A percentile compares a stretch with the other conserved stretches of the same genome.
These are phyloP conservation scores for Astreopora myriophthalma DNA, from an alignment of 64 coral and sea anemone species.

Conservation along the genomic window DNA sequence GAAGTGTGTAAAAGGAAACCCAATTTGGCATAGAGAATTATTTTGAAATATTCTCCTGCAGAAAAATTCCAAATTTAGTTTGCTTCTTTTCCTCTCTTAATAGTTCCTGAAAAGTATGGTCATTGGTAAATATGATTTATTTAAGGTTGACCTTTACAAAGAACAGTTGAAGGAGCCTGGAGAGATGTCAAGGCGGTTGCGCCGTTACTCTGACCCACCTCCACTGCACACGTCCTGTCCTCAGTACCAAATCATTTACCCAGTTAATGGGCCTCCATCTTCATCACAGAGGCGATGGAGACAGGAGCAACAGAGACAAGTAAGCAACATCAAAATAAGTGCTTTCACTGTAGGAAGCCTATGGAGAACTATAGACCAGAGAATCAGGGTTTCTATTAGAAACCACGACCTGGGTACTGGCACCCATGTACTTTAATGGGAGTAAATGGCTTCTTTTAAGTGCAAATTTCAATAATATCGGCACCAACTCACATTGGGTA, in stretches of 20 bases:
- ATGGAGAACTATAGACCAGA: too few species aligned
- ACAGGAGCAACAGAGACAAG: conserved; percentile 80
- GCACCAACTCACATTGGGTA: too few species aligned
- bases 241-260: conserved; percentile 81
- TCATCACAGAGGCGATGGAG: conserved; percentile 55
- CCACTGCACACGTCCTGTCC: conserved; percentile 28
- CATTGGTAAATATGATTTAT: background rate
- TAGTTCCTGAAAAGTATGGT: background rate
- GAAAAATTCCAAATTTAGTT: too few species aligned
- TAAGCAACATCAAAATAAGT: background rate
- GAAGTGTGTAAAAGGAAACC: too few species aligned
- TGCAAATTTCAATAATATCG: too few species aligned
- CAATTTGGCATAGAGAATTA: too few species aligned
- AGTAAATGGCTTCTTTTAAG: too few species aligned
- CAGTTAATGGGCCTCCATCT: conserved; percentile 14
- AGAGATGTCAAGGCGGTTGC: conserved; percentile 48
- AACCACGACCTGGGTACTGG: too few species aligned
- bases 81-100: background rate
- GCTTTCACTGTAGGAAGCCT: too few species aligned
- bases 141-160: conserved; percentile 82
- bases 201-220: conserved; percentile 63
- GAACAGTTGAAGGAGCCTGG: conserved; percentile 57
- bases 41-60: too few species aligned
- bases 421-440: too few species aligned
- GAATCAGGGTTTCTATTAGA: too few species aligned